phyloP scores from a whole-genome alignment of 2,113 vertebrate species.

The Rhegmatorhina hoffmannsi region DNA sequence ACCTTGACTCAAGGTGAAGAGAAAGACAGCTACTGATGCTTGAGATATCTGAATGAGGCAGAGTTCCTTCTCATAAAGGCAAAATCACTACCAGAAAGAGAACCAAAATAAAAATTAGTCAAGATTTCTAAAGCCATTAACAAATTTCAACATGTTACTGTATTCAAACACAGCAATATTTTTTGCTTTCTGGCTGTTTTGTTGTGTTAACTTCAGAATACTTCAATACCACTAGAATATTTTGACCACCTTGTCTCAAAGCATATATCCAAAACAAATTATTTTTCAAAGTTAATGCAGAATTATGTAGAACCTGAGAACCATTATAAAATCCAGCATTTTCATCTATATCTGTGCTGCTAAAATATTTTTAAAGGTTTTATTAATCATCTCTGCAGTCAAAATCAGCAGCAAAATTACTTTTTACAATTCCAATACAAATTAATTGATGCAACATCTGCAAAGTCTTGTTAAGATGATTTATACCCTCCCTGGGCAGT shows the following conservation, averaged over 20 bases:
- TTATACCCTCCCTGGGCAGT: background rate
- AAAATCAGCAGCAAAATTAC: background rate
- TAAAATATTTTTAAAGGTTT: background rate
- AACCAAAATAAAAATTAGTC: background rate
- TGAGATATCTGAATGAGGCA: background rate
- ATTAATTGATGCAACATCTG: background rate
- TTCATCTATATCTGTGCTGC: background rate
- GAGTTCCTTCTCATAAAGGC: background rate
- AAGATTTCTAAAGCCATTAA: background rate
- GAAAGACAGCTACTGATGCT: background rate
- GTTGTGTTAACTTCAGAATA: background rate
- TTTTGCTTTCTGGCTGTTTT: background rate
- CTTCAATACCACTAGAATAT: background rate
- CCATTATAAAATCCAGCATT: background rate
- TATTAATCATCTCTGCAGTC: background rate
- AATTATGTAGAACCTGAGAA: background rate
- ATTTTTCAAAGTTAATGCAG: background rate
- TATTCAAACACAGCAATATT: background rate
- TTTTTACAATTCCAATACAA: background rate
- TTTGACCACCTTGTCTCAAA: background rate
- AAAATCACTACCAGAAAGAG: background rate
- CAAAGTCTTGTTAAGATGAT: background rate
- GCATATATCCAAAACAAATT: background rate
- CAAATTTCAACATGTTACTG: accelerated
- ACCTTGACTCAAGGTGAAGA: background rate